Conservation (phyloP, 1,140 invertebrate species). For the Heliconius melpomene region DNA sequence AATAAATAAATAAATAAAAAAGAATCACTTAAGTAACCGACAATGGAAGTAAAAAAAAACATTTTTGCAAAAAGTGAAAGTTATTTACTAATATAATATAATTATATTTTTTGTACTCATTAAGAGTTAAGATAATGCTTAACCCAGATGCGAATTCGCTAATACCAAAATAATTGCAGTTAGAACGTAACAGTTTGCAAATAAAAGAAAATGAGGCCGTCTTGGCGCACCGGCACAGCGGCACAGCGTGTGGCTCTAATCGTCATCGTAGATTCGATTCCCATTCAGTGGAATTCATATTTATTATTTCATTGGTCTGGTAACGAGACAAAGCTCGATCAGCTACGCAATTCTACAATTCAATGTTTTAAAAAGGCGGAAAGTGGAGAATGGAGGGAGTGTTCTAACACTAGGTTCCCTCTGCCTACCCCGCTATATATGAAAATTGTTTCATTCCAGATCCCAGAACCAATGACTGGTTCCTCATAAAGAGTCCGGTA, state of each 20-base stretch:
- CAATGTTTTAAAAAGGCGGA: too few relatives aligned
- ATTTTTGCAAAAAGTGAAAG: conserved; percentile 1
- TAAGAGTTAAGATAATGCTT: not conserved
- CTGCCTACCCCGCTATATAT: not conserved
- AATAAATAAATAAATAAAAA: not conserved
- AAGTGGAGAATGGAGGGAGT: too few relatives aligned
- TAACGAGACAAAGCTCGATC: too few relatives aligned
- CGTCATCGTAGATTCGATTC: too few relatives aligned
- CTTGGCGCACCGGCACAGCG: too few relatives aligned
- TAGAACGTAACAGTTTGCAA: not conserved
- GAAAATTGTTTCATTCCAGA: conserved; percentile 79
- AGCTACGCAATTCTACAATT: too few relatives aligned
- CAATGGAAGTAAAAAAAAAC: not conserved
- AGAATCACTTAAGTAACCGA: not conserved
- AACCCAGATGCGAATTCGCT: not conserved
- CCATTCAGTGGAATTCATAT: too few relatives aligned
- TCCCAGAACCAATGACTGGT: conserved; percentile 92
- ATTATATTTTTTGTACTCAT: not conserved
- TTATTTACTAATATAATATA: not conserved
- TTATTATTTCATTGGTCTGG: not conserved
- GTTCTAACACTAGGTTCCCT: too few relatives aligned
- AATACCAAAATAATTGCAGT: not conserved
- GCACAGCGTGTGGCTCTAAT: too few relatives aligned
- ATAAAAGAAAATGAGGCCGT: not conserved
- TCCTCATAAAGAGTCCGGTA: conserved; percentile 88